Percentiles rank a stretch among this genome's conserved stretches.
Conservation (phyloP, 1,140 invertebrate species). For the Pogonomyrmex barbatus region DNA sequence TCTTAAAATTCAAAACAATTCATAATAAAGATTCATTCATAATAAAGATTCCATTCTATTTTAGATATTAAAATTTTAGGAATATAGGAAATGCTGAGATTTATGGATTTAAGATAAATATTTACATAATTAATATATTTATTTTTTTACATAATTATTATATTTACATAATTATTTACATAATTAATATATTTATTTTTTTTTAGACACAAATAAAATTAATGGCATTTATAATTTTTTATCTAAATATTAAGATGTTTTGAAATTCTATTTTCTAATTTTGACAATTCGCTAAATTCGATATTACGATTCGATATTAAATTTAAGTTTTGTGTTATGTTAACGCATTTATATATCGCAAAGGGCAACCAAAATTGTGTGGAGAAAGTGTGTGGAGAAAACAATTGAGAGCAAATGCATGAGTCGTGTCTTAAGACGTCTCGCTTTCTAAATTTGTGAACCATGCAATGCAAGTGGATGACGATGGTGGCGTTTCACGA, state of each 20-base stretch:
- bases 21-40: background rate
- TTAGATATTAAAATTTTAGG: background rate
- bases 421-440: background rate
- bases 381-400: constrained; percentile 42
- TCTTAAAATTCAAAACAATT: background rate
- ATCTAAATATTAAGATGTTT: background rate
- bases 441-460: constrained; percentile 50
- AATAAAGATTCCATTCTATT: background rate
- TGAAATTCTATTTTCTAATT: background rate
- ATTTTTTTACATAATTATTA: background rate
- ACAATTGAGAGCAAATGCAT: constrained; percentile 12
- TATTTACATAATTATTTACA: too few species aligned
- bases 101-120: background rate
- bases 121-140: background rate
- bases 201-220: background rate
- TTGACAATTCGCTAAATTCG: background rate
- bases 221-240: background rate
- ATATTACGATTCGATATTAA: background rate
- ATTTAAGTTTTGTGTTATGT: background rate
- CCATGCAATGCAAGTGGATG: background rate
- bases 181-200: background rate
- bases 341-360: background rate
- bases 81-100: background rate
- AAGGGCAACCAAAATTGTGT: background rate
- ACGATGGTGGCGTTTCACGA: background rate